phyloP scores from a whole-genome alignment of 2,113 vertebrate genomes.

The Pristiophorus japonicus region DNA sequence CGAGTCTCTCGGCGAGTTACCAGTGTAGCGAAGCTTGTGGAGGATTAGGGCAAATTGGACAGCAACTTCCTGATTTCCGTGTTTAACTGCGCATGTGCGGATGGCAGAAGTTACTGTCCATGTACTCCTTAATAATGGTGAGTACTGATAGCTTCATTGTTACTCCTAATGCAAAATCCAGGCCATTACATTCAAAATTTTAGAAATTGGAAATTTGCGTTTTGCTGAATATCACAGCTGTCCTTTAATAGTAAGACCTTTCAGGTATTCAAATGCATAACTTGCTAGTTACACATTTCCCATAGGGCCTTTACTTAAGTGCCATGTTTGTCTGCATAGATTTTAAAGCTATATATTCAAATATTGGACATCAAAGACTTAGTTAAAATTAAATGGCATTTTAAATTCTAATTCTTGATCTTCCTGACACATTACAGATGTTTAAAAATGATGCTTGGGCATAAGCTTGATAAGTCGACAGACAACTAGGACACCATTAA shows the following conservation, averaged over 20 bases:
- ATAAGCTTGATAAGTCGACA: neutral
- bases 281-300: neutral
- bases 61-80: neutral
- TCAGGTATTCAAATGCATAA: neutral
- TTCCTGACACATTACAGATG: neutral
- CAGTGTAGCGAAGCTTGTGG: no score
- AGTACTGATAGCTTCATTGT: neutral
- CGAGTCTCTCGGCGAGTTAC: no score
- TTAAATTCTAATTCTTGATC: neutral
- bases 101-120: neutral
- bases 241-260: no score
- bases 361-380: neutral
- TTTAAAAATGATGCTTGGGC: neutral
- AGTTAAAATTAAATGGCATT: neutral
- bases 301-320: neutral
- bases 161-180: neutral
- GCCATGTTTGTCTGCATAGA: neutral
- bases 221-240: neutral
- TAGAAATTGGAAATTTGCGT: neutral
- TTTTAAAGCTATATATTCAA: neutral
- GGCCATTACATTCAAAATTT: neutral
- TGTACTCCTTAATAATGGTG: neutral
- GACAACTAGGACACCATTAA: neutral
- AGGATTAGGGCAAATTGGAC: no score
- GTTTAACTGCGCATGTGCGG: neutral